Evolutionary conservation across 2,113 vertebrate genomes (phyloP), one percentile per base, ranked within the genome.

Genomic region (Pseudorhombus dupliciocellatus): DNA sequence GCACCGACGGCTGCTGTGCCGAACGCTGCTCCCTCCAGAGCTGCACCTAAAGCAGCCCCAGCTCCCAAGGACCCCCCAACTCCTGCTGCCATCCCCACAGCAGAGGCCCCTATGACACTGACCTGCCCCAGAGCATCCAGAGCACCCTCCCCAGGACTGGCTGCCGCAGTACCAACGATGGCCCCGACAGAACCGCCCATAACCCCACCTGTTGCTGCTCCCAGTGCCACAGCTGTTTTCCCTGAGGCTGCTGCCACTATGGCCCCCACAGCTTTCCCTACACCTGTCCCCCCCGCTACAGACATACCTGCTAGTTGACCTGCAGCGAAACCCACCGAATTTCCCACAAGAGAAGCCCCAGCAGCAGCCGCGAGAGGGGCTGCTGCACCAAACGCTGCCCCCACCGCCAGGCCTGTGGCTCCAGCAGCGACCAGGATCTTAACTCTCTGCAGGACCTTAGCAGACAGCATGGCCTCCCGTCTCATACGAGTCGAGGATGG

Each of bases 361-460:
- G 85, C 87, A 30, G 91, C 90, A 0, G 90, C 84, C 2, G 90
- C 91, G 9, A 94, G 62, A 64, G 94, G 94, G 1, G 75, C 88
- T 15, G 88, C 91, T 0, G 80, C 89, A 11, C 93, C 93, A 8
- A 93, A 92, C 46, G 81, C 9, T 0, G 88, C 91, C 46, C 94
- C 93, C 1, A 93, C 87, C 0, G 69, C 92, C 84, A 93, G 42
- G 12, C 94, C 93, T 0, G 92, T 91, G 10, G 89, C 82, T 50
- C 88, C 92, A 1, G 92, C 89, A 15, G 89, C 84, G 46, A 94
- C 90, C 12, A 93, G 26, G 59, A 79, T 64, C 54, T 91, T 93
- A 1, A 94, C 30, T 40, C 76, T 90, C 25, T 88, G 53, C 52
- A 94, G 82, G 18, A 94, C 92, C 18, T 87, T 84, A 5, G 79